A percentile compares a stretch with the other conserved stretches of the same genome.
Conservation (phyloP, 2,113 vertebrate genomes). For the Gracilinanus agilis region DNA sequence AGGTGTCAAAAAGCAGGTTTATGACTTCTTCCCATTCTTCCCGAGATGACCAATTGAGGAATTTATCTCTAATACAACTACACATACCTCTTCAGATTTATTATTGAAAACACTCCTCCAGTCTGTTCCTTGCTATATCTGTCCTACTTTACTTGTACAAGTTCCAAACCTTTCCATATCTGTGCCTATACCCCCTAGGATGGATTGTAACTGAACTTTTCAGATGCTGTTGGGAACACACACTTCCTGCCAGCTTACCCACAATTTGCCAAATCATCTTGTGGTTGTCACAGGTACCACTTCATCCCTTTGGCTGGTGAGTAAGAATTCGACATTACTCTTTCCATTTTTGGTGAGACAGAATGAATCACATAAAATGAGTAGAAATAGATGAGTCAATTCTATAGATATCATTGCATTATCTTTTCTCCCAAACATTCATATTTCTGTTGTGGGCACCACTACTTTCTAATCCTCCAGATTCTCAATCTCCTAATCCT, state of each 20-base stretch:
- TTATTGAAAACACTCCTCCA: background rate
- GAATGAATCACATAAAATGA: background rate
- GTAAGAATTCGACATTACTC: background rate
- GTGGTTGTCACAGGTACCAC: background rate
- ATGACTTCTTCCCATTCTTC: background rate
- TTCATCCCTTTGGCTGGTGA: background rate
- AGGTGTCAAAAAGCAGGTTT: background rate
- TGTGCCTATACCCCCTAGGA: background rate
- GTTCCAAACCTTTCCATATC: background rate
- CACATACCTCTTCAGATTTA: background rate
- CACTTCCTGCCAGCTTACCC: background rate
- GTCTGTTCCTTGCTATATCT: background rate
- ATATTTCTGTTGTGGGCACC: no score
- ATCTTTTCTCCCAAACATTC: no score
- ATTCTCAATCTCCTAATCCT: no score
- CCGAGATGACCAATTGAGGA: background rate
- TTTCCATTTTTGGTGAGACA: background rate
- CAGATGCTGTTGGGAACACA: background rate
- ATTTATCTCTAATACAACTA: background rate
- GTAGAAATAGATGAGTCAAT: background rate
- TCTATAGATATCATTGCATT: no score
- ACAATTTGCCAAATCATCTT: background rate
- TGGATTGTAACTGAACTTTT: background rate
- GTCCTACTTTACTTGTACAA: background rate
- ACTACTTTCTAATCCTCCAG: no score